Conservation (phyloP, 2,797 vertebrate species). For the Chaunax sp. region DNA sequence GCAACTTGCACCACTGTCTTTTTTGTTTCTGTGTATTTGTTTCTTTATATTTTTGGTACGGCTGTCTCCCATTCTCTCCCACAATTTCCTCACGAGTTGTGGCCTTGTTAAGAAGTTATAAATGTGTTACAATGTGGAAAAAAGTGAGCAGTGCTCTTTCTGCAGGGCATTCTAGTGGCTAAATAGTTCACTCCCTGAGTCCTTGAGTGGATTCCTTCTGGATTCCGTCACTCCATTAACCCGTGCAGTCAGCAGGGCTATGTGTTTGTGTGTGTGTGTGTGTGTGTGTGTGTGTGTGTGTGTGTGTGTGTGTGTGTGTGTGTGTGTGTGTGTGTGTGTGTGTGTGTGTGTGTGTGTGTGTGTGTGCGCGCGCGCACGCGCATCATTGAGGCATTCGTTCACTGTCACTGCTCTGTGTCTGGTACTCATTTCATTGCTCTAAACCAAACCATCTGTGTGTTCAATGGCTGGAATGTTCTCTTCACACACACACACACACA, state of each 20-base stretch:
- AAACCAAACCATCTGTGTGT: conserved; percentile 80
- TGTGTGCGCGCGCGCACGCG: conserved; percentile 33
- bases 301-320: conserved; percentile 25
- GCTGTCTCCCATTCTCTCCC: neutral
- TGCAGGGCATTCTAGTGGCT: conserved; percentile 63
- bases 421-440: conserved; percentile 78
- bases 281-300: conserved; percentile 35
- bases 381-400: conserved; percentile 67
- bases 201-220: conserved; percentile 79
- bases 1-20: conserved; percentile 5
- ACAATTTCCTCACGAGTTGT: conserved; percentile 2
- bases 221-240: conserved; percentile 79
- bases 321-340: conserved; percentile 10
- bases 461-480: conserved; percentile 69
- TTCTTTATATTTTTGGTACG: neutral
- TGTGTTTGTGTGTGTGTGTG: conserved; percentile 23
- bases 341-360: neutral
- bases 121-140: conserved; percentile 12
- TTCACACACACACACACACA: conserved; percentile 38
- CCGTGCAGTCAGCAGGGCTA: conserved; percentile 47
- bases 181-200: conserved; percentile 66
- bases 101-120: conserved; percentile 14
- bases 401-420: conserved; percentile 77
- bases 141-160: conserved; percentile 37
- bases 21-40: neutral